Percentiles rank a stretch among this genome's conserved stretches.
These are phyloP conservation scores for Columbina picui DNA, from an alignment of 2,113 vertebrate genomes.

Conservation along the genomic window DNA sequence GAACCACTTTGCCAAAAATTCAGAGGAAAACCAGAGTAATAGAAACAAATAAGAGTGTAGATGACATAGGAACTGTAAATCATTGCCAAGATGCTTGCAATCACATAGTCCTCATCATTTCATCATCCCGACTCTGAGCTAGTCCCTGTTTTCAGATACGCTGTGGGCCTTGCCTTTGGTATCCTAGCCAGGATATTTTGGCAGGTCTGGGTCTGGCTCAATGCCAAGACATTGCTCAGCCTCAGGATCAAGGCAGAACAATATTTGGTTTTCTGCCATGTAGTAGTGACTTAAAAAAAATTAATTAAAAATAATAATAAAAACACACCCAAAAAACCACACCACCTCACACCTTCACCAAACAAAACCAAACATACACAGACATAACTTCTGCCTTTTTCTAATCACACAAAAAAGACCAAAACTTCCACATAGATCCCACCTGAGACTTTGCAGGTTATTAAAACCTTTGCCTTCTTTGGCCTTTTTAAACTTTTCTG, in stretches of 20 bases:
- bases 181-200: constrained; percentile 54
- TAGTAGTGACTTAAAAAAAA: background rate
- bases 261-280: background rate
- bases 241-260: background rate
- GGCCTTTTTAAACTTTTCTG: background rate
- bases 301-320: too few species aligned
- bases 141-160: background rate
- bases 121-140: background rate
- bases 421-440: background rate
- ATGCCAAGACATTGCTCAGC: background rate
- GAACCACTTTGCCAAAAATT: background rate
- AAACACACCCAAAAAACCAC: background rate
- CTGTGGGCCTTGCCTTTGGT: background rate
- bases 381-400: background rate
- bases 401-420: background rate
- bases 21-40: background rate
- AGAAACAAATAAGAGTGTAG: background rate
- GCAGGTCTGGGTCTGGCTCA: constrained; percentile 5
- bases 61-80: background rate
- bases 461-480: background rate
- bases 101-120: background rate
- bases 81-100: background rate
- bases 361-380: background rate
- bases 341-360: too few species aligned
- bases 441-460: background rate